Percentiles rank a stretch among this genome's conserved stretches.
Evolutionary conservation across 1,140 invertebrate species (phyloP).

Genomic region (Drosophila pectinifera): DNA sequence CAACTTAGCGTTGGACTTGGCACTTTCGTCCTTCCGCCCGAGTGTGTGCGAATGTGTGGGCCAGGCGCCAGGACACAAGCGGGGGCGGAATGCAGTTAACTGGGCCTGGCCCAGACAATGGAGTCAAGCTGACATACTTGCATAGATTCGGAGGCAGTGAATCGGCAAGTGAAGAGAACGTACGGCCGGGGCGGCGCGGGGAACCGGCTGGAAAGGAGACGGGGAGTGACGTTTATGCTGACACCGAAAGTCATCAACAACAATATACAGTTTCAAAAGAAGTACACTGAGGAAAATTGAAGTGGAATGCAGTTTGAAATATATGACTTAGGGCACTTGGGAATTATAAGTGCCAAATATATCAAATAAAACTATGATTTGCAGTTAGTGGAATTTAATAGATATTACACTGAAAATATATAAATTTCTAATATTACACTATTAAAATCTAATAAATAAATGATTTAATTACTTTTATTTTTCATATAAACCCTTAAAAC

Average conservation of each 20-base stretch:
- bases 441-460: no score
- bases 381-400: no score
- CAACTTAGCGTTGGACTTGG: constrained; percentile 52
- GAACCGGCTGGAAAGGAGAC: constrained; percentile 1
- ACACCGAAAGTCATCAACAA: constrained; percentile 72
- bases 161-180: constrained; percentile 7
- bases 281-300: background rate
- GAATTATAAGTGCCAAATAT: background rate
- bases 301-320: no score
- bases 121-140: constrained; percentile 61
- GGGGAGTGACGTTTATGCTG: constrained; percentile 72
- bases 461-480: no score
- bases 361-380: no score
- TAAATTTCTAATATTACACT: background rate
- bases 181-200: no score
- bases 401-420: no score
- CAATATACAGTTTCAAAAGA: constrained; percentile 34
- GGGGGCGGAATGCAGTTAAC: constrained; percentile 32
- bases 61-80: constrained; percentile 1
- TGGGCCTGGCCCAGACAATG: constrained; percentile 55
- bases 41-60: background rate
- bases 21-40: constrained; percentile 16
- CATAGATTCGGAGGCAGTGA: constrained; percentile 38
- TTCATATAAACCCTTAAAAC: no score
- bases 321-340: background rate